Conservation (phyloP, 2,888 invertebrate species). For the Protophormia terraenovae region DNA sequence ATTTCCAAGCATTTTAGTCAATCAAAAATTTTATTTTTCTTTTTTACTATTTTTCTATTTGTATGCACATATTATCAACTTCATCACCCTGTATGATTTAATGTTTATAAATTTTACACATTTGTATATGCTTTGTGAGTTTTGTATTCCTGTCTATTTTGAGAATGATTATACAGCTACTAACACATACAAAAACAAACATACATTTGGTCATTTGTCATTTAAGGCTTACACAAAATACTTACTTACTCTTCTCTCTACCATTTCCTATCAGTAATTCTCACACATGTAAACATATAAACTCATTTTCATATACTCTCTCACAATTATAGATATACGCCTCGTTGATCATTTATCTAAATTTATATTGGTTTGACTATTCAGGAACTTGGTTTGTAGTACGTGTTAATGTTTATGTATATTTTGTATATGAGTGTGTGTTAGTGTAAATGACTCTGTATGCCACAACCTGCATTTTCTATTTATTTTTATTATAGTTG, state of each 20-base stretch:
- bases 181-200: background rate
- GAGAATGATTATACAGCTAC: background rate
- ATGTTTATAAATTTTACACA: constrained; percentile 1
- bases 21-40: too few relatives aligned
- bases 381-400: background rate
- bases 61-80: too few relatives aligned
- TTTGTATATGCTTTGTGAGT: background rate
- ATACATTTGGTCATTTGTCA: constrained; percentile 35
- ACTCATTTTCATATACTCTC: background rate
- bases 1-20: too few relatives aligned
- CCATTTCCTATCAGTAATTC: background rate
- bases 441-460: background rate
- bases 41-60: background rate
- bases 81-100: background rate
- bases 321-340: constrained; percentile 24
- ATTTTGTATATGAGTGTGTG: too few relatives aligned
- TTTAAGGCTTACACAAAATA: constrained; percentile 18
- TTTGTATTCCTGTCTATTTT: background rate
- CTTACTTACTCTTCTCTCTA: background rate
- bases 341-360: constrained; percentile 54
- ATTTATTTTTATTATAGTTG: background rate
- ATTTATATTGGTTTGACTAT: constrained; percentile 13
- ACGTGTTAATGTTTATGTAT: background rate
- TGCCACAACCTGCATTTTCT: constrained; percentile 5
- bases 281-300: background rate